phyloP scores from a whole-genome alignment of 2,113 vertebrate species.

The Naja naja region DNA sequence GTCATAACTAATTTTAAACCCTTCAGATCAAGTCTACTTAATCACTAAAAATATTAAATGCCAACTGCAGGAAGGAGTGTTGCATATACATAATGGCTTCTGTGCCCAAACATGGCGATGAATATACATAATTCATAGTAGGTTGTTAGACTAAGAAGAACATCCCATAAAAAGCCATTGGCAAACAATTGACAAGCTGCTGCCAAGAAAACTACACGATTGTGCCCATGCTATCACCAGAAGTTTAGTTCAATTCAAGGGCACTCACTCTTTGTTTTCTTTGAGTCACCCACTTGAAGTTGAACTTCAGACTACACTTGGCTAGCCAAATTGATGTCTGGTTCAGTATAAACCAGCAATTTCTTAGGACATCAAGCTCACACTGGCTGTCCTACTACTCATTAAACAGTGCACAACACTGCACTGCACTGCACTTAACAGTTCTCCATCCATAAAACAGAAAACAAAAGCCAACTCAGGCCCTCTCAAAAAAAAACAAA shows the following conservation, averaged over 20 bases:
- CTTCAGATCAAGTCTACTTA: background rate
- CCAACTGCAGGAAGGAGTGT: background rate
- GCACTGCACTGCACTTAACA: background rate
- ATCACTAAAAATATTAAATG: background rate
- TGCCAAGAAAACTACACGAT: background rate
- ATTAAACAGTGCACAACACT: background rate
- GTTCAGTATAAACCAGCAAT: background rate
- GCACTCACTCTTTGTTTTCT: background rate
- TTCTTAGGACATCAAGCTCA: background rate
- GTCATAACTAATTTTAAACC: background rate
- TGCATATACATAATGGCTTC: background rate
- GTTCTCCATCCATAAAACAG: slow-evolving; percentile 1
- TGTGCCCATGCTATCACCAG: background rate
- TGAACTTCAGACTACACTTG: background rate
- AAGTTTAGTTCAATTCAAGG: background rate
- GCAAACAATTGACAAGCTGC: background rate
- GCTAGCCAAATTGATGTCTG: background rate
- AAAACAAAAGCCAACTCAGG: slow-evolving; percentile 17
- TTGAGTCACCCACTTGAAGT: background rate
- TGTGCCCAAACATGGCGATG: background rate
- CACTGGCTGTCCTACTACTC: background rate
- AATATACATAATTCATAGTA: background rate
- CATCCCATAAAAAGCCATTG: background rate
- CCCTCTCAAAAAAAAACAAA: background rate
- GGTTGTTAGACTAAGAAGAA: background rate